Evolutionary conservation across 2,888 invertebrate species (phyloP), one percentile per base, ranked within the genome.

Genomic region (Drosophila robusta): DNA sequence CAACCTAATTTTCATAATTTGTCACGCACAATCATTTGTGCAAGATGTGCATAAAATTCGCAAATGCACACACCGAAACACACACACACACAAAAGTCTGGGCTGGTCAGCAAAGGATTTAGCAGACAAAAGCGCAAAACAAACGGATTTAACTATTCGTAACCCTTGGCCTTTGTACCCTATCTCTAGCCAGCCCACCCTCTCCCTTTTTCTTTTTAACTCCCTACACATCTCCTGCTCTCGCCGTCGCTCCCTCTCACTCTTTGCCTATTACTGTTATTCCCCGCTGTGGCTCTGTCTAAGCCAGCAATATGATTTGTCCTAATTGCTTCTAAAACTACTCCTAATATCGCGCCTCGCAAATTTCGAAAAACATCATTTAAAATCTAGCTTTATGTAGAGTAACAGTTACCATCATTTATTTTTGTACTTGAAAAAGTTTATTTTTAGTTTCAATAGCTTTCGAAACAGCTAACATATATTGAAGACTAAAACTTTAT

Each of bases 21-120:
- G 87, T 87, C 87, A 87, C 88, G 86, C 86, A 86, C 78, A 75
- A 80, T 80, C 84, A 83, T 83, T 80, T 78, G 64, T 71, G 75
- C 39, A 76, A 86, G 73, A 70, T 74, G 58, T 63, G 78, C 80
- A 75, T 46, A 69, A 72, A 72, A 84, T 83, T 77, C 60, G 83
- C 79, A 77, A 73, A 60, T 47, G 58, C 50, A 66, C 46, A 50
- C 46, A 22, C 41, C 46, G 36, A 50, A 29, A 41, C 32, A 34
- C 8, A 44, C 24, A 26, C 36, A 24, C 39, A 18, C 49, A 45
- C 29, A 52, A n/a, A 56, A 34, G 32, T 18, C 47, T 63, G 64
- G 69, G 76, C 69, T 82, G 82, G 79, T 16, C 71, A 71, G 86
- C 69, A 61, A 72, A 86, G 89, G 84, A 88, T 88, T 86, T 83